phyloP scores from a whole-genome alignment of 2,113 vertebrate species.

The Hyla sarda region DNA sequence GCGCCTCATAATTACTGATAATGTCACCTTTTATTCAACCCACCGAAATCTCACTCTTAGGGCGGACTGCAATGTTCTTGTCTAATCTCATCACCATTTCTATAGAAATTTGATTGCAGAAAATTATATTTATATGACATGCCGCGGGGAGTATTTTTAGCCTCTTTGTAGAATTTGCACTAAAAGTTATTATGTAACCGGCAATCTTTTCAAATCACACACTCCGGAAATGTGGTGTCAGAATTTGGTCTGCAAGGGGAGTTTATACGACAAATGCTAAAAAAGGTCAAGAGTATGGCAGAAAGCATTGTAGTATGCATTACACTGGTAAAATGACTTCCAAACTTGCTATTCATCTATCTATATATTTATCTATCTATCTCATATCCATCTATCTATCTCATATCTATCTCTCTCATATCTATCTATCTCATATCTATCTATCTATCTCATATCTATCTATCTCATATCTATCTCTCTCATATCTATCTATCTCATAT shows the following conservation, averaged over 20 bases:
- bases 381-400: not conserved
- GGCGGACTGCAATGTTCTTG: constrained; percentile 51
- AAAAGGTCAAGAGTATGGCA: not conserved
- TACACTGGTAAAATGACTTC: not conserved
- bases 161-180: not conserved
- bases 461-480: not conserved
- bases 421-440: not conserved
- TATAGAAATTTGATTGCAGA: constrained; percentile 6
- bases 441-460: not conserved
- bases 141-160: not conserved
- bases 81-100: constrained; percentile 41
- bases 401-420: not conserved
- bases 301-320: not conserved
- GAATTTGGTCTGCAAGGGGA: not conserved
- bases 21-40: constrained; percentile 36
- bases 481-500: not conserved
- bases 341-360: too few species aligned
- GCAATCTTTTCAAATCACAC: constrained; percentile 12
- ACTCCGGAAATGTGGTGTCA: not conserved
- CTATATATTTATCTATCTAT: not conserved
- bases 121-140: constrained; percentile 46
- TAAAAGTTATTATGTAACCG: not conserved
- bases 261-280: not conserved
- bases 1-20: constrained; percentile 36
- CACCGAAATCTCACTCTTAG: not conserved